phyloP scores from a whole-genome alignment of 2,888 invertebrate species.

The Coleophora flavipennella region DNA sequence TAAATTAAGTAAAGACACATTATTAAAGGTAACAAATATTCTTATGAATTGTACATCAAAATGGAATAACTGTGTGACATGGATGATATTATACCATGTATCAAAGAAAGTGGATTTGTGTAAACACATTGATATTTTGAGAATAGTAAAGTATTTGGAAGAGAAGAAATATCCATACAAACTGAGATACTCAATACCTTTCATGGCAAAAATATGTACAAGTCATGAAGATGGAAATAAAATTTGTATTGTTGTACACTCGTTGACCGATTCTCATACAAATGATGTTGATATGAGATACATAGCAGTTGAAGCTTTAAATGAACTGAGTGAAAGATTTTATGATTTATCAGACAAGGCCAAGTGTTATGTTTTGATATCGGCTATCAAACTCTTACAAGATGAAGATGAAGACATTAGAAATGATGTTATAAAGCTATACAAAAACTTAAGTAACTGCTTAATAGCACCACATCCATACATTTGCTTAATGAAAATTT shows the following conservation, averaged over 20 bases:
- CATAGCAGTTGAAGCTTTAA: slow-evolving; percentile 48
- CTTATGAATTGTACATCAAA: slow-evolving; percentile 30
- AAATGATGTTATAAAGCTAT: slow-evolving; percentile 42
- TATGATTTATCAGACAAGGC: slow-evolving; percentile 27
- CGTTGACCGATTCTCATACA: slow-evolving; percentile 37
- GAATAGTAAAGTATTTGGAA: slow-evolving; percentile 21
- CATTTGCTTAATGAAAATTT: slow-evolving; percentile 39
- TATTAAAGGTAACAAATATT: slow-evolving; percentile 25
- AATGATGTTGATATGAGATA: slow-evolving; percentile 50
- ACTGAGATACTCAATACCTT: slow-evolving; percentile 44
- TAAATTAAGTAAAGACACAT: slow-evolving; percentile 18
- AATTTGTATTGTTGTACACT: slow-evolving; percentile 31
- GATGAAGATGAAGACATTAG: slow-evolving; percentile 70
- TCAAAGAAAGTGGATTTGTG: slow-evolving; percentile 26
- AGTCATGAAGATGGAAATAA: slow-evolving; percentile 14
- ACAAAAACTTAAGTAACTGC: slow-evolving; percentile 27
- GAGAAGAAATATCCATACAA: slow-evolving; percentile 26
- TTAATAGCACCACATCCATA: slow-evolving; percentile 32
- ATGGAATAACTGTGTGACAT: slow-evolving; percentile 29
- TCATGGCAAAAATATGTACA: slow-evolving; percentile 31
- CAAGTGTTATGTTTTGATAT: slow-evolving; percentile 43
- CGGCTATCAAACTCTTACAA: slow-evolving; percentile 60
- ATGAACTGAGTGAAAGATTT: slow-evolving; percentile 41
- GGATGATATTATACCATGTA: slow-evolving; percentile 46
- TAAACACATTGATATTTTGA: slow-evolving; percentile 16